phyloP scores from a whole-genome alignment of 92 coral and sea anemone species.

The Heliopora coerulea region DNA sequence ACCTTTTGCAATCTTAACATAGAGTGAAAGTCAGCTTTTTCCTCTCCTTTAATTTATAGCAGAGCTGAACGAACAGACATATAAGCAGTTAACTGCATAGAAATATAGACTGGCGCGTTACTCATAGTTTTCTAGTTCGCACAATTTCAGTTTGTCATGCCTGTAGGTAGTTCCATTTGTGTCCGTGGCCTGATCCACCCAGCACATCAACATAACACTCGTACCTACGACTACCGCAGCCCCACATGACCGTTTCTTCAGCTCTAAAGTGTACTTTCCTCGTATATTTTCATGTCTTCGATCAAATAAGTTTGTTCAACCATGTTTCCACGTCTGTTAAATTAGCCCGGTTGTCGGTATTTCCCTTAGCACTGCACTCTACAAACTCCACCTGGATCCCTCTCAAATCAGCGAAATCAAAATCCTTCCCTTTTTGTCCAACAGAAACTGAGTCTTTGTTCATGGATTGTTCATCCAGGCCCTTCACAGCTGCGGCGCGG shows the following conservation, averaged over 20 bases:
- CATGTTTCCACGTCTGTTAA: conserved; percentile 60
- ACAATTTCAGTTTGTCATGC: too few relatives aligned
- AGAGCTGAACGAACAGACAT: too few relatives aligned
- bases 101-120: too few relatives aligned
- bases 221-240: background rate
- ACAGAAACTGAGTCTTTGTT: conserved; percentile 49
- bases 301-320: conserved; percentile 47
- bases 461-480: conserved; percentile 78
- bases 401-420: conserved; percentile 76
- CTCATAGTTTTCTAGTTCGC: too few relatives aligned
- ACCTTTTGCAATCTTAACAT: too few relatives aligned
- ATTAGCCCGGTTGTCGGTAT: conserved; percentile 55
- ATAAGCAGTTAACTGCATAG: too few relatives aligned
- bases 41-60: too few relatives aligned
- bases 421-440: conserved; percentile 89
- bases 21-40: too few relatives aligned
- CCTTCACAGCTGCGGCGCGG: conserved; percentile 94
- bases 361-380: conserved; percentile 88
- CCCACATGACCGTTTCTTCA: background rate
- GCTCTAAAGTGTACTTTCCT: background rate
- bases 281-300: background rate
- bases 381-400: conserved; percentile 79
- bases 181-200: too few relatives aligned
- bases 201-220: too few relatives aligned
- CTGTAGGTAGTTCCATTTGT: too few relatives aligned